Percentiles rank a stretch among this genome's conserved stretches.
Evolutionary conservation across 2,797 vertebrate species (phyloP).

Genomic region (Lateolabrax maculatus): DNA sequence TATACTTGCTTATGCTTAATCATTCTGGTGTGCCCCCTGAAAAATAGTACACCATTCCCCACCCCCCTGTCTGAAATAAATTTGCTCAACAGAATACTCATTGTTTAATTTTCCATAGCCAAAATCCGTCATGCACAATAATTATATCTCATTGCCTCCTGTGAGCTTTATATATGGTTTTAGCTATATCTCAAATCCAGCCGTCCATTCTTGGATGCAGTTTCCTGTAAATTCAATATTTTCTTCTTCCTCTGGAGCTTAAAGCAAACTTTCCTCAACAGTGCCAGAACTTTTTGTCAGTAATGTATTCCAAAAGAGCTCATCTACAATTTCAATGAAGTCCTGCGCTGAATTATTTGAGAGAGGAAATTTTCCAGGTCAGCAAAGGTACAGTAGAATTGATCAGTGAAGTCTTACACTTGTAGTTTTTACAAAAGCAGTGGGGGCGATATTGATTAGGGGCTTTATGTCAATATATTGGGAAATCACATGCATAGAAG

Average conservation of each 20-base stretch:
- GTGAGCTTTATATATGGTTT: neutral
- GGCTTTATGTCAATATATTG: neutral
- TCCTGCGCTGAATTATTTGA: conserved; percentile 14
- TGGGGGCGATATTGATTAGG: neutral
- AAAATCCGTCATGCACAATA: conserved; percentile 22
- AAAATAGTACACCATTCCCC: neutral
- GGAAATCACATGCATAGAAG: neutral
- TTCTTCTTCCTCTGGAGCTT: conserved; percentile 37
- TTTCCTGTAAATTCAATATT: conserved; percentile 46
- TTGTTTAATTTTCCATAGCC: conserved; percentile 27
- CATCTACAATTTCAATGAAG: conserved; percentile 45
- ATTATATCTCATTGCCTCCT: conserved; percentile 17
- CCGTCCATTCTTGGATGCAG: conserved; percentile 22
- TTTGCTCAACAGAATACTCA: conserved; percentile 4
- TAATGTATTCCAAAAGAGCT: conserved; percentile 37
- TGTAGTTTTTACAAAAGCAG: neutral
- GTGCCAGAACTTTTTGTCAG: conserved; percentile 9
- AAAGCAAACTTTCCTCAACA: conserved; percentile 33
- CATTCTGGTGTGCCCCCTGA: conserved; percentile 4
- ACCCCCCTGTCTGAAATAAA: conserved; percentile 32
- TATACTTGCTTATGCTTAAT: conserved; percentile 26
- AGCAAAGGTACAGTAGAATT: neutral
- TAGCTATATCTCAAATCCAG: conserved; percentile 34
- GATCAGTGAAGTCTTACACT: conserved; percentile 7
- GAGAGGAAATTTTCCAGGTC: neutral